These are phyloP conservation scores for Leucophenga montana DNA, from an alignment of 2,888 invertebrate species.

Conservation along the genomic window DNA sequence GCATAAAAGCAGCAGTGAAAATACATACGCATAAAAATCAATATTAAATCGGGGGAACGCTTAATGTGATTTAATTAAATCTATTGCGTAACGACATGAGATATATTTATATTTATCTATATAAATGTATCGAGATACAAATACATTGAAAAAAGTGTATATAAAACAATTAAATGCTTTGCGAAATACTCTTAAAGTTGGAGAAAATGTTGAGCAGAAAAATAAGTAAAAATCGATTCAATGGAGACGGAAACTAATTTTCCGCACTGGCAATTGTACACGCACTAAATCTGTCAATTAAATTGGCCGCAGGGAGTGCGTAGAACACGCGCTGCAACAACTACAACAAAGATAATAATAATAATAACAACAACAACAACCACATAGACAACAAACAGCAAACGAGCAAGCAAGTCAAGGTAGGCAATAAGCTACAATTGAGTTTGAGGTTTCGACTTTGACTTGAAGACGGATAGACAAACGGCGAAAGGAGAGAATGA, in stretches of 20 bases:
- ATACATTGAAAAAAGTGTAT: conserved; percentile 51
- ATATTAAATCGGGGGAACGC: conserved; percentile 41
- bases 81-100: conserved; percentile 59
- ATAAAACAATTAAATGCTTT: conserved; percentile 61
- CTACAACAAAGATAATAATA: too few relatives aligned
- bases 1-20: neutral
- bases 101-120: conserved; percentile 52
- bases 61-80: conserved; percentile 65
- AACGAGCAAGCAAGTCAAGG: conserved; percentile 15
- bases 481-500: too few relatives aligned
- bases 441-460: neutral
- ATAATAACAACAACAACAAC: conserved; percentile 8
- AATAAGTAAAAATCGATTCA: conserved; percentile 48
- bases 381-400: too few relatives aligned
- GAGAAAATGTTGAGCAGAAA: conserved; percentile 51
- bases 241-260: conserved; percentile 66
- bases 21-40: neutral
- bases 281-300: conserved; percentile 71
- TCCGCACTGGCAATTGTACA: conserved; percentile 69
- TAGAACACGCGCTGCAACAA: conserved; percentile 8
- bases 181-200: neutral
- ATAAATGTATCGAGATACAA: conserved; percentile 23
- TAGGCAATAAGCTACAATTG: conserved; percentile 17
- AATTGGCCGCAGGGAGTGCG: conserved; percentile 69
- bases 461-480: too few relatives aligned